These are phyloP conservation scores for Onychomys arenicola DNA, from an alignment of 2,797 vertebrate species.

Conservation along the genomic window DNA sequence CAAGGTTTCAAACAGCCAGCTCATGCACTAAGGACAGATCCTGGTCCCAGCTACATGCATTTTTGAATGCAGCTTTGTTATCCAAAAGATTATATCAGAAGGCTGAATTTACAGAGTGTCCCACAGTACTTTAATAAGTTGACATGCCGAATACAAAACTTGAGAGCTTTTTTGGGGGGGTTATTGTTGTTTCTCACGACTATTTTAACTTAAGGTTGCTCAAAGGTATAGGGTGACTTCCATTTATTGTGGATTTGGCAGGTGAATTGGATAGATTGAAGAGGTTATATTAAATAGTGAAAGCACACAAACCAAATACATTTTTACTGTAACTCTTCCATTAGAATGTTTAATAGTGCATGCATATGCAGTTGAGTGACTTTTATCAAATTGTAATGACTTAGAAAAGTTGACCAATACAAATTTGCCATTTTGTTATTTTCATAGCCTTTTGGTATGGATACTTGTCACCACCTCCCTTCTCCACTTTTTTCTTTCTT, in stretches of 20 bases:
- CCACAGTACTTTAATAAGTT: constrained; percentile 78
- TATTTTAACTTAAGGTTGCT: constrained; percentile 64
- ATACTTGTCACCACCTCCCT: background rate
- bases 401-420: constrained; percentile 54
- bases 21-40: too few relatives aligned
- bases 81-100: constrained; percentile 73
- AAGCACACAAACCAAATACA: constrained; percentile 59
- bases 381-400: constrained; percentile 53
- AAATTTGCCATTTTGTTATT: constrained; percentile 53
- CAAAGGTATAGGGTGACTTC: background rate
- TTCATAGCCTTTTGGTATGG: constrained; percentile 50
- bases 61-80: constrained; percentile 78
- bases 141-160: constrained; percentile 71
- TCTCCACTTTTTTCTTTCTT: background rate
- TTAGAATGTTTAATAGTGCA: constrained; percentile 57
- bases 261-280: constrained; percentile 44
- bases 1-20: too few relatives aligned
- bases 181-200: constrained; percentile 31
- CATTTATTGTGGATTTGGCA: constrained; percentile 69
- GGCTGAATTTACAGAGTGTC: constrained; percentile 75
- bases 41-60: background rate
- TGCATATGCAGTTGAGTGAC: constrained; percentile 8
- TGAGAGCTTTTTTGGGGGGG: constrained; percentile 59
- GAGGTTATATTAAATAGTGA: constrained; percentile 71
- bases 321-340: constrained; percentile 62